phyloP scores from a whole-genome alignment of 1,140 invertebrate genomes.

The Cecropterus lyciades region DNA sequence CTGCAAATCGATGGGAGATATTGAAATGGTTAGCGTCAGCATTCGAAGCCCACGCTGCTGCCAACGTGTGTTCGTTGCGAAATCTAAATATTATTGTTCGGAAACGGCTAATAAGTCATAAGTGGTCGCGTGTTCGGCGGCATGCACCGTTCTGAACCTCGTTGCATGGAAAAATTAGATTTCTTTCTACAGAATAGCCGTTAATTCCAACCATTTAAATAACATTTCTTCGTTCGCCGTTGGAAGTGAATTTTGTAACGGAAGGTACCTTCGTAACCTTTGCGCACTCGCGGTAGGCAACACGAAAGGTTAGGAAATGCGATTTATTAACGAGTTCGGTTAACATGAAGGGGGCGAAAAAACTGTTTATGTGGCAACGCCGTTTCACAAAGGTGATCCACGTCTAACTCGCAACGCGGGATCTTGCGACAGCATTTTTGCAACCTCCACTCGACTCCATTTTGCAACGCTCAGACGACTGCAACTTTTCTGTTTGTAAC shows the following conservation, averaged over 20 bases:
- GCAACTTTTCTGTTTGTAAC: constrained; percentile 61
- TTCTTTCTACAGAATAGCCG: constrained; percentile 10
- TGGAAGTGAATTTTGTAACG: constrained; percentile 58
- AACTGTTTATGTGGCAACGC: constrained; percentile 62
- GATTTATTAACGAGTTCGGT: constrained; percentile 63
- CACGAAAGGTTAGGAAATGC: constrained; percentile 63
- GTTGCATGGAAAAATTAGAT: too few species aligned
- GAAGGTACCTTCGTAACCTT: constrained; percentile 58
- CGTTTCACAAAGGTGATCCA: constrained; percentile 74
- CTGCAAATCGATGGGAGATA: constrained; percentile 39
- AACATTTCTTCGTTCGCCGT: constrained; percentile 23
- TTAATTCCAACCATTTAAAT: too few species aligned
- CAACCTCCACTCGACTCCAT: constrained; percentile 52
- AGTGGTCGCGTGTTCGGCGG: constrained; percentile 42
- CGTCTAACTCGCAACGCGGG: constrained; percentile 64
- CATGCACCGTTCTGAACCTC: constrained; percentile 30
- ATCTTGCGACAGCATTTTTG: constrained; percentile 74
- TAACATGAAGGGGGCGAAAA: constrained; percentile 70
- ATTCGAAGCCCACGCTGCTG: constrained; percentile 47
- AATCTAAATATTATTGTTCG: constrained; percentile 59
- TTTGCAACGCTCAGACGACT: constrained; percentile 66
- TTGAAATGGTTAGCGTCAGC: constrained; percentile 41
- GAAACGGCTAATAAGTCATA: constrained; percentile 37
- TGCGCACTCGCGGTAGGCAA: constrained; percentile 50
- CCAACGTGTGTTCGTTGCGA: constrained; percentile 65